Conservation (phyloP, 2,113 vertebrate genomes). For the Callithrix jacchus region DNA sequence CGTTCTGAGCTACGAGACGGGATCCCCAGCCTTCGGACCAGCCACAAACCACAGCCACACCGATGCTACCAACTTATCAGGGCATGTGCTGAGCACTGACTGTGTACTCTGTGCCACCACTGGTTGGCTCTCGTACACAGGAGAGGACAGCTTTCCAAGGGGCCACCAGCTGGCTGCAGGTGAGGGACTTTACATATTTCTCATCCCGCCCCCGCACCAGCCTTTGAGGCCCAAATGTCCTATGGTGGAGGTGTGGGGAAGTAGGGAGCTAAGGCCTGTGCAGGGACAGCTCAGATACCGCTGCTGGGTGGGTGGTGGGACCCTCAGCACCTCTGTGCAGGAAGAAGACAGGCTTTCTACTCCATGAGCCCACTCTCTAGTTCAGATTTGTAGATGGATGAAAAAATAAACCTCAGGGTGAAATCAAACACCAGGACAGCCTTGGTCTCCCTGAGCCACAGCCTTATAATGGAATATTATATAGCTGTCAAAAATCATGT, state of each 20-base stretch:
- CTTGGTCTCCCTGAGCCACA: background rate
- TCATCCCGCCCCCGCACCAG: background rate
- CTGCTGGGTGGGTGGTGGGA: background rate
- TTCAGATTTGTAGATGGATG: background rate
- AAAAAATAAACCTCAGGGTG: background rate
- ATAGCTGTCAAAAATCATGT: background rate
- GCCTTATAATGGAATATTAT: background rate
- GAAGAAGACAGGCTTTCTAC: background rate
- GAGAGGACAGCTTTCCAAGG: background rate
- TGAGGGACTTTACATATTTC: background rate
- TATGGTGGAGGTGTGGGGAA: rapidly evolving
- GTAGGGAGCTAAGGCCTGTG: background rate
- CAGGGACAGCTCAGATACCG: background rate
- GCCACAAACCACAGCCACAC: background rate
- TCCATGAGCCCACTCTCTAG: background rate
- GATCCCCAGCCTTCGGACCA: background rate
- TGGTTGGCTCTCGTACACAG: background rate
- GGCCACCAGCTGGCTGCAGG: background rate
- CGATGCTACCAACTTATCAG: background rate
- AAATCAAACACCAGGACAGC: background rate
- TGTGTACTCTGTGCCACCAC: background rate
- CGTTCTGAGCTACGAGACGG: background rate
- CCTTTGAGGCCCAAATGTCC: background rate
- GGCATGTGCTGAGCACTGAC: background rate
- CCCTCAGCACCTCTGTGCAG: rapidly evolving